Evolutionary conservation across 2,888 invertebrate species (phyloP).

Genomic region (Cordylochernes scorpioides): DNA sequence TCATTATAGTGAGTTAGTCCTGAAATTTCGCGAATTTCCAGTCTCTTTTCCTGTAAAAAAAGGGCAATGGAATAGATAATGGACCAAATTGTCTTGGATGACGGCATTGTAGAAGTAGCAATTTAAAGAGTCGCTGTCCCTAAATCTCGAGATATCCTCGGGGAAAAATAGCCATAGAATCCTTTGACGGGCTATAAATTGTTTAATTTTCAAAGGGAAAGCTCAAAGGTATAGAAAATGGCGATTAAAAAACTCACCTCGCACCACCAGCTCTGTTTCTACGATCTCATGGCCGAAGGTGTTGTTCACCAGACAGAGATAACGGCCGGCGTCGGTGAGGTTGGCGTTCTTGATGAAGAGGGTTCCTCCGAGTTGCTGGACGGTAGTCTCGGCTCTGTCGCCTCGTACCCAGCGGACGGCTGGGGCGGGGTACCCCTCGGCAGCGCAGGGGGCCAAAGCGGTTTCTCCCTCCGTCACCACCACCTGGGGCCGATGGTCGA

Average conservation of each 20-base stretch:
- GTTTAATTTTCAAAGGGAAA: too few relatives aligned
- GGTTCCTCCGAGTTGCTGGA: constrained; percentile 19
- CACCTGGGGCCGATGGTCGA: constrained; percentile 9
- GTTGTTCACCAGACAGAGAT: constrained; percentile 22
- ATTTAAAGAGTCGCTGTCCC: too few relatives aligned
- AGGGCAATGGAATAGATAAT: too few relatives aligned
- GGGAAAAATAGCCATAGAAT: too few relatives aligned
- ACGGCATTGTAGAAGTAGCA: too few relatives aligned
- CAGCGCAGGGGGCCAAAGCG: constrained; percentile 36
- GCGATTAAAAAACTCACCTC: constrained; percentile 16
- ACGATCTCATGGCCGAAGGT: constrained; percentile 18
- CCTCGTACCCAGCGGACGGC: constrained; percentile 31
- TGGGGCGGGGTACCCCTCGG: constrained; percentile 44
- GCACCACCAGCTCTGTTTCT: constrained; percentile 18
- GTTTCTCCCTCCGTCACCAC: constrained; percentile 20
- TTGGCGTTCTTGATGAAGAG: constrained; percentile 17
- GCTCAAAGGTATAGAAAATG: background rate
- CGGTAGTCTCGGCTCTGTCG: constrained; percentile 5
- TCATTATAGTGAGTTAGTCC: too few relatives aligned
- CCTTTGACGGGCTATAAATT: too few relatives aligned
- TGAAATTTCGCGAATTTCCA: too few relatives aligned
- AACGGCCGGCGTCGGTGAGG: constrained; percentile 19
- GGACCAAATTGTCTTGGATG: too few relatives aligned
- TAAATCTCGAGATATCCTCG: too few relatives aligned
- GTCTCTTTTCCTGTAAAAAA: too few relatives aligned